phyloP scores from a whole-genome alignment of 1,140 invertebrate species.

The Macrotrachela quadricornifera region DNA sequence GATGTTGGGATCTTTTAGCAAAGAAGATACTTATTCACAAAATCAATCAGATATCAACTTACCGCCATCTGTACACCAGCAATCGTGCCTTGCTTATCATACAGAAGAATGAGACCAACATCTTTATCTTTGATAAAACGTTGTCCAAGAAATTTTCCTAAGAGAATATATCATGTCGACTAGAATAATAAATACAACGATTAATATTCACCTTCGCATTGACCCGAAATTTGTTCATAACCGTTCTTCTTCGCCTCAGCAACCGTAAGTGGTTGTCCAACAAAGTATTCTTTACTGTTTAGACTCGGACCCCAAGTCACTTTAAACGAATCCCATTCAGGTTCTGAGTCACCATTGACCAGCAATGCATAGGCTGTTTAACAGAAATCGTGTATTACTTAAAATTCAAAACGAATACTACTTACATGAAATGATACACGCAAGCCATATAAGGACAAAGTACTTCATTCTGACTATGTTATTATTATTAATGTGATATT shows the following conservation, averaged over 20 bases:
- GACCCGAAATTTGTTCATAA: neutral
- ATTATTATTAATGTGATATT: no score
- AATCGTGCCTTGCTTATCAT: slow-evolving; percentile 21
- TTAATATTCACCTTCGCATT: no score
- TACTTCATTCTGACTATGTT: no score
- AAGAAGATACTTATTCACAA: neutral
- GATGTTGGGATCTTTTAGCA: neutral
- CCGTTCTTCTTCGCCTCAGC: slow-evolving; percentile 2
- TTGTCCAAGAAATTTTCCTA: slow-evolving; percentile 15
- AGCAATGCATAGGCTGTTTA: no score
- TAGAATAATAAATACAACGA: no score
- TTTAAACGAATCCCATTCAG: slow-evolving; percentile 5
- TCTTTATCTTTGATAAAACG: slow-evolving; percentile 22
- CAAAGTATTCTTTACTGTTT: neutral
- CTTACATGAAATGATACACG: no score
- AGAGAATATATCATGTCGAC: neutral
- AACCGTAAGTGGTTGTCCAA: neutral
- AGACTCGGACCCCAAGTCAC: slow-evolving; percentile 8
- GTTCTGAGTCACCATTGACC: no score
- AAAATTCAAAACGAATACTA: no score
- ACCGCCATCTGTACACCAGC: slow-evolving; percentile 23
- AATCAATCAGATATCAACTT: slow-evolving; percentile 4
- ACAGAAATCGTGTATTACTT: no score
- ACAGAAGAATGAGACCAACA: slow-evolving; percentile 17
- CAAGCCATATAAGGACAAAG: no score